A percentile compares a stretch with the other conserved stretches of the same genome.
phyloP scores from a whole-genome alignment of 2,888 invertebrate species.

The Maniola hyperantus region DNA sequence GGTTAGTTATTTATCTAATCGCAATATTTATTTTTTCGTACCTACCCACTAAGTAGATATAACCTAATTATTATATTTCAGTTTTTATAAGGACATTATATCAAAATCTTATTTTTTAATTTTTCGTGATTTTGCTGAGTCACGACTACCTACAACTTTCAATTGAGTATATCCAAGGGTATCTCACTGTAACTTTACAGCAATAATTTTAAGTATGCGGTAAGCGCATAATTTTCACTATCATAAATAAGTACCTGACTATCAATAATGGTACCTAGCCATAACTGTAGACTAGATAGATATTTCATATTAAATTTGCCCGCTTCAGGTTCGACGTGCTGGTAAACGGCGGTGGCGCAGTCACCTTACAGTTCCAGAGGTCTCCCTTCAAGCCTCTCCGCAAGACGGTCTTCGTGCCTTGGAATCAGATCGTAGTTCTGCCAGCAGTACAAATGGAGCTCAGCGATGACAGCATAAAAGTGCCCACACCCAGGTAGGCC shows the following conservation, averaged over 20 bases:
- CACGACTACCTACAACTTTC: too few species aligned
- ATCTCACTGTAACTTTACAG: too few species aligned
- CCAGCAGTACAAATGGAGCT: conserved; percentile 94
- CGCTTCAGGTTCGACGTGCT: conserved; percentile 96
- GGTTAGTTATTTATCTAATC: too few species aligned
- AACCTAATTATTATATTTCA: too few species aligned
- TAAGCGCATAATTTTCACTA: too few species aligned
- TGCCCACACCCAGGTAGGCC: conserved; percentile 72
- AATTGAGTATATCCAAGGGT: too few species aligned
- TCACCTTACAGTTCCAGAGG: conserved; percentile 97
- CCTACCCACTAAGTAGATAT: too few species aligned
- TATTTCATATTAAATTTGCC: background rate
- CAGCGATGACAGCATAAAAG: conserved; percentile 86
- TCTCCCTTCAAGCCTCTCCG: conserved; percentile 95
- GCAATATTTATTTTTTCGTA: too few species aligned
- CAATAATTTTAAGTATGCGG: too few species aligned
- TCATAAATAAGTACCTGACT: background rate
- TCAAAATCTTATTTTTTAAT: too few species aligned
- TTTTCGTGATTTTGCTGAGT: too few species aligned
- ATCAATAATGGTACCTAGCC: background rate
- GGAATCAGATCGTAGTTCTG: conserved; percentile 98
- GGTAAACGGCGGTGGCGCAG: conserved; percentile 99
- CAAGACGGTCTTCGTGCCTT: conserved; percentile 96
- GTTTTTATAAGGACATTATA: too few species aligned
- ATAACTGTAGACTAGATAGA: background rate